These are phyloP conservation scores for Pteropus alecto DNA, from an alignment of 2,113 vertebrate genomes.

Conservation along the genomic window DNA sequence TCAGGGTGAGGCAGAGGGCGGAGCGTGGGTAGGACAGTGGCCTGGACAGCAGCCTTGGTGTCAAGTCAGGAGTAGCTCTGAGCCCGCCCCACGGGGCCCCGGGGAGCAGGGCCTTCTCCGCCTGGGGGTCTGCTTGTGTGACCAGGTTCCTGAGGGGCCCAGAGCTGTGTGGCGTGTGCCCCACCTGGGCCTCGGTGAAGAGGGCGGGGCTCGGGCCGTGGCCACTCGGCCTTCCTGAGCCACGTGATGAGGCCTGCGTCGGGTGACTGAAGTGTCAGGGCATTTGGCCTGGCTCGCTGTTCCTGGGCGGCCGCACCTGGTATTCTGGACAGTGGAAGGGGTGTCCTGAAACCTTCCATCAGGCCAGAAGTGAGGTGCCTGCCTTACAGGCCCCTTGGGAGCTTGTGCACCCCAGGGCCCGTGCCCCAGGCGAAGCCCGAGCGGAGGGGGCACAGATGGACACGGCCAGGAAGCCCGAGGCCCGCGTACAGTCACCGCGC, in stretches of 20 bases:
- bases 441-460: too few relatives aligned
- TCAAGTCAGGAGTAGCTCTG: neutral
- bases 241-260: rapidly evolving
- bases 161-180: too few relatives aligned
- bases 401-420: neutral
- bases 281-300: neutral
- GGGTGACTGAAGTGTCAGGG: too few relatives aligned
- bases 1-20: neutral
- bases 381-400: neutral
- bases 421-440: too few relatives aligned
- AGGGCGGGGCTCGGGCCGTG: neutral
- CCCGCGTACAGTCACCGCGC: rapidly evolving
- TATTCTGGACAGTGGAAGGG: rapidly evolving
- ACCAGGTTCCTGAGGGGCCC: neutral
- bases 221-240: neutral
- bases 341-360: rapidly evolving
- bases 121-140: neutral
- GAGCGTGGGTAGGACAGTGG: too few relatives aligned
- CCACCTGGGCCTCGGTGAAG: neutral
- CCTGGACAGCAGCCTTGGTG: neutral
- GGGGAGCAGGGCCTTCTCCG: neutral
- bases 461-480: neutral
- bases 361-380: neutral
- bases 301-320: rapidly evolving
- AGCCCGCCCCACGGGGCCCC: neutral